phyloP scores from a whole-genome alignment of 2,888 invertebrate genomes.

The Ctenicera cuprea region DNA sequence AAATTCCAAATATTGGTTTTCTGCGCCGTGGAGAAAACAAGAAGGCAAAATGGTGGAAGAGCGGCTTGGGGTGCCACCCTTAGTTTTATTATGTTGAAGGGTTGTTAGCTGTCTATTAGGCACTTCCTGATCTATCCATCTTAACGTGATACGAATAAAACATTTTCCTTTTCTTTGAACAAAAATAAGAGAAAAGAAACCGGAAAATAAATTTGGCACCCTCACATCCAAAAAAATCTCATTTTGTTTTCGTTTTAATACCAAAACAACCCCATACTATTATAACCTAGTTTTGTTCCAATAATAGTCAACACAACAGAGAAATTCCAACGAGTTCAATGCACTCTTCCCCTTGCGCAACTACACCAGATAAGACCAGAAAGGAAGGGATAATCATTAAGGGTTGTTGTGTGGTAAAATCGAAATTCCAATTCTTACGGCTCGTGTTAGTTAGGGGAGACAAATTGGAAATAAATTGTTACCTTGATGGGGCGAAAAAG shows the following conservation, averaged over 20 bases:
- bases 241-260: background rate
- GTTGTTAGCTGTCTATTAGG: constrained; percentile 1
- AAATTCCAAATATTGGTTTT: constrained; percentile 7
- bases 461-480: background rate
- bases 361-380: background rate
- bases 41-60: constrained; percentile 6
- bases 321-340: constrained; percentile 23
- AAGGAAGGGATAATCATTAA: constrained; percentile 15
- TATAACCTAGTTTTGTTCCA: constrained; percentile 15
- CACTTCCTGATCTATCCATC: background rate
- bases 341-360: background rate
- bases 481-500: no score
- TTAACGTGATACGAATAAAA: background rate
- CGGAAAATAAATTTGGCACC: no score
- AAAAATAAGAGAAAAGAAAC: no score
- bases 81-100: background rate
- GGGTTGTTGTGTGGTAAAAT: constrained; percentile 19
- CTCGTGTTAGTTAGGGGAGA: background rate
- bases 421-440: constrained; percentile 5
- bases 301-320: constrained; percentile 16
- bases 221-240: no score
- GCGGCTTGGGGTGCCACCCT: constrained; percentile 9
- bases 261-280: constrained; percentile 16
- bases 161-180: no score
- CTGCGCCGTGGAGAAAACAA: constrained; percentile 1